Base-by-base conservation (phyloP, 2,113 vertebrate genomes). In the Ranitomeya imitator region DNA sequence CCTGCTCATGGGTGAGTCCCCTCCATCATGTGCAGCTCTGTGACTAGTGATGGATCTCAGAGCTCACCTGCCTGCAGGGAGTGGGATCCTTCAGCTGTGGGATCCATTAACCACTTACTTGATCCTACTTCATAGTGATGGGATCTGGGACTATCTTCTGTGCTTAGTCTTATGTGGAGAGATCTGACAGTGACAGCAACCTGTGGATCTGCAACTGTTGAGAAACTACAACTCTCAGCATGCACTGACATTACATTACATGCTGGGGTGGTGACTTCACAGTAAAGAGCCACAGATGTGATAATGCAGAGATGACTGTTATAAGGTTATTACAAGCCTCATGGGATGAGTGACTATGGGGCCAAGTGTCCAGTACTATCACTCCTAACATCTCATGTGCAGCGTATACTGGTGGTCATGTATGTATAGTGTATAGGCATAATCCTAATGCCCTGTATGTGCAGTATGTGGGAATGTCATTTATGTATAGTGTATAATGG, bases 1-100 rank as follows among this genome's bases (percentile, higher is more conserved):
- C 69, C 31, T 69, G 31, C 21, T 88, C 45, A 74, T 83, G 6
- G 51, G 86, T 88, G 21, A 88, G 86, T 88, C 31, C 37, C 37
- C 37, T 45, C 37, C 37, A 45, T 45, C 37, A 45, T 45, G 37
- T 45, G 37, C 37, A 45, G 37, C 37, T 3, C 37, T 45, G 37
- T 3, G 37, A 45, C 37, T 45, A 45, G 37, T 45, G 37, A 57
- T 9, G 55, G 12, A 13, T 13, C 55, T 9, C 0, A 1, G 1
- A 57, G 8, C 55, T 57, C 55, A 57, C 55, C 55, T 57, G 55
- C 8, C 55, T 13, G 55, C 55, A 57, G 55, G 55, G 8, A 57
- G 9, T 11, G 55, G 8, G 55, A 57, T 13, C 65, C n/a, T 1
- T 8, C 65, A 67, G 65, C 4, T 67, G 19, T 37, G 73, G 4